These are phyloP conservation scores for Phocides pigmalion DNA, from an alignment of 1,140 invertebrate species.

Conservation along the genomic window DNA sequence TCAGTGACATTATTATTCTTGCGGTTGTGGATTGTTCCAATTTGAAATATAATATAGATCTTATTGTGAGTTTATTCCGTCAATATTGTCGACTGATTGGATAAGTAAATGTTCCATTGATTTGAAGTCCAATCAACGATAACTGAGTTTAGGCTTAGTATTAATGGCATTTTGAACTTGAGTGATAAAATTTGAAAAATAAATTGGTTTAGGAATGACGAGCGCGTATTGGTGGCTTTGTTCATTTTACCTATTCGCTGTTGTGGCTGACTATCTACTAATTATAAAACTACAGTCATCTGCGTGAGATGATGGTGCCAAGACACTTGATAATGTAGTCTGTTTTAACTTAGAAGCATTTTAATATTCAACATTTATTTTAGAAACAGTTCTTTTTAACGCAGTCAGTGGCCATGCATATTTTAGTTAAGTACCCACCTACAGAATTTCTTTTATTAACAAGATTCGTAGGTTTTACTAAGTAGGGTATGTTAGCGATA, in stretches of 20 bases:
- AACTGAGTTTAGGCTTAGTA: conserved; percentile 38
- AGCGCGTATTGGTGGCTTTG: background rate
- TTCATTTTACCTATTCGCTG: background rate
- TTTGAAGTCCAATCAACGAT: conserved; percentile 18
- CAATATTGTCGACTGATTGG: conserved; percentile 25
- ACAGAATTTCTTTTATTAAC: conserved; percentile 54
- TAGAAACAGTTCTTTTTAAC: background rate
- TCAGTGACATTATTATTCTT: conserved; percentile 45
- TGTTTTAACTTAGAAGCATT: background rate
- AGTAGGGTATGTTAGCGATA: conserved; percentile 63
- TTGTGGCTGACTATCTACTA: background rate
- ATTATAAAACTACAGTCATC: background rate
- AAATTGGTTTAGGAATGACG: background rate
- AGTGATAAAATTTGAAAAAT: background rate
- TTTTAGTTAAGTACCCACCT: conserved; percentile 45
- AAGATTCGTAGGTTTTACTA: conserved; percentile 60
- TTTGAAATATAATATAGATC: conserved; percentile 48
- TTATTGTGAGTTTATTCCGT: conserved; percentile 64
- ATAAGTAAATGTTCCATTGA: conserved; percentile 19
- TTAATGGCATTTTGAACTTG: conserved; percentile 2
- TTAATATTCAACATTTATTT: conserved; percentile 2
- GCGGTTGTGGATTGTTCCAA: conserved; percentile 73
- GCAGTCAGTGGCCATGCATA: conserved; percentile 61
- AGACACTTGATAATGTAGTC: background rate
- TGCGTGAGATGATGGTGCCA: background rate